Base-by-base conservation (phyloP, 2,113 vertebrate species). In the Pangasianodon hypophthalmus region DNA sequence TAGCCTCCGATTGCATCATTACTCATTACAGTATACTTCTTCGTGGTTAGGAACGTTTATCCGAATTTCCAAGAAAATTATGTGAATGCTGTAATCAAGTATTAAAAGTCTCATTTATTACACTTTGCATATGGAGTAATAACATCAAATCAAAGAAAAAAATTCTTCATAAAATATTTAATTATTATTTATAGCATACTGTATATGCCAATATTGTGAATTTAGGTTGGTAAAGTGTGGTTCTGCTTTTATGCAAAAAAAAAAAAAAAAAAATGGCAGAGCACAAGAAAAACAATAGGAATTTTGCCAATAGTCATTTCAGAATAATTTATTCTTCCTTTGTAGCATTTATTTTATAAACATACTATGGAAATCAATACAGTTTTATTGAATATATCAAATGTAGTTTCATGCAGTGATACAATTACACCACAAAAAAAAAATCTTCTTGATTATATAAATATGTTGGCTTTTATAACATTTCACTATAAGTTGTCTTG, bases 11-110 rank as follows among this genome's bases (percentile, higher is more conserved):
- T 67, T 67, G 62, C 62, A 93, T 92, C 93, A 93, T 84, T 92
- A 93, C 91, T 93, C 92, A 95, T 95, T 93, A 92, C 83, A 91
- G 91, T 87, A 80, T 54, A 87, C 88, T 87, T 91, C 86, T 29
- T 69, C 88, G 85, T 60, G 26, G 69, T 19, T 85, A 83, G 60
- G 73, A 91, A 52, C 86, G 67, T 79, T 90, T 62, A 87, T 90
- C 60, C 69, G 6, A 91, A 62, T 73, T 62, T 83, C 69, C 84
- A 54, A 52, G 54, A 46, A 82, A 88, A 93, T 92, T 92, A 92
- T 81, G 24, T 81, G 4, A 16, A 52, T 24, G 11, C 73, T 44
- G 41, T 19, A 4, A 75, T 75, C 0, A 44, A 44, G 71, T 73
- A 73, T 73, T 18, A 19, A 75, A 75, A 75, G 37, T 44, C 19